Base-by-base conservation (phyloP, 2,888 invertebrate genomes). In the Notodonta ziczac region DNA sequence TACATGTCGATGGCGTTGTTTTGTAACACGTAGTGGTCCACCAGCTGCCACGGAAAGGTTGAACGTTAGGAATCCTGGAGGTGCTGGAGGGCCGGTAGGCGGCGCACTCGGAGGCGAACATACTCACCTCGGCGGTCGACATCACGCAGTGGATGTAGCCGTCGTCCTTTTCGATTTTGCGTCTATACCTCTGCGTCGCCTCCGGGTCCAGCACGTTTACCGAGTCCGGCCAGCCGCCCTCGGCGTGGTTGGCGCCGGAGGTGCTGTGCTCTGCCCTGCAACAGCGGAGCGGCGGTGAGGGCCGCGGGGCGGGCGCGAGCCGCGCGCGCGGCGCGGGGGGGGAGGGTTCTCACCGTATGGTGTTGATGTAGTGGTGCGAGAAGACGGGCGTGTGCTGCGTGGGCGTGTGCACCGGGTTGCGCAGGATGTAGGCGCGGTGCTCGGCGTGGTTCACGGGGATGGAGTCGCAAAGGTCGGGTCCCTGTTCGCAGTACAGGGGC, bases 1-100 rank as follows among this genome's bases (percentile, higher is more conserved):
- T 98, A 98, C 83, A 99, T 97, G 84, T 98, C 97, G 53, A 98
- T 95, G 0, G 98, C 97, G 87, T 98, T 98, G 88, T 99, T 99
- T 91, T 98, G 98, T 67, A 95, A 91, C 62, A 98, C 96, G 79
- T 96, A 96, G 80, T 97, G 96, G 80, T 98, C 98, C 95, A 97
- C 95, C 16, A 94, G 94, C 97, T 97, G 83, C 4, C 60, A 57
- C 62, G 9, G 53, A 57, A 16, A 44, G 9, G 35, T 35, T 35
- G 32, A 16, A 24, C 32, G 61, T 57, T 16, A 44, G 5, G 51
- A 16, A 6, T 14, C 12, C 24, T n/a, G 46, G 13, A 0, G 24
- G 24, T 2, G 24, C 24, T 24, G 24, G 24, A 24, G 24, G 46
- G 46, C 13, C 46, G 4, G 42, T 4, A 10, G 10, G n/a, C n/a